Evolutionary conservation across 92 coral and sea anemone genomes (phyloP), one percentile per base, ranked within the genome.

Genomic region (Porites lobata): DNA sequence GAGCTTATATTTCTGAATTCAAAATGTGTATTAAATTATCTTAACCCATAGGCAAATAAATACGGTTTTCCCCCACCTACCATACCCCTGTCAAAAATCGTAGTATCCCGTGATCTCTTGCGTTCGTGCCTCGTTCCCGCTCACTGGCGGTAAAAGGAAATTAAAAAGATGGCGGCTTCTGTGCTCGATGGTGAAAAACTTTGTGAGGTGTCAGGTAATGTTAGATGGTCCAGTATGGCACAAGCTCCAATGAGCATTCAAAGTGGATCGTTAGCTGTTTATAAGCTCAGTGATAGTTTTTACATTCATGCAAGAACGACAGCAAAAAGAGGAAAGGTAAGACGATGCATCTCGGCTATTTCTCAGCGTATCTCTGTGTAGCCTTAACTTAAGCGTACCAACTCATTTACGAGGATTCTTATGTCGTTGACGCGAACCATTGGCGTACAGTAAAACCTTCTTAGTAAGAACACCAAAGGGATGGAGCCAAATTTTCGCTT

Each of bases 121-220:
- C 76, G 75, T 20, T 79, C 43, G 54, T 22, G 24, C 8, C 9
- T 14, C 1, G 8, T 52, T 71, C 58, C 86, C 78, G 61, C 61
- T 56, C 61, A 12, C 1, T 56, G 61, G 13, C 86, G 86, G 75
- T 29, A 17, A 50, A 65, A 32, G 47, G 43, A 52, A 29, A 65
- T 52, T 72, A 69, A 76, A 43, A 90, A 86, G 76, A 91, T 91
- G 94, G 94, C 93, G 90, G 72, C 80, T 29, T 9, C 81, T 75
- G 18, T 43, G 11, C 86, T 89, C 59, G 62, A 74, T 21, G 72
- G 71, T 57, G 73, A 80, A 7, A 84, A 84, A 50, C 52, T 85
- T 69, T 88, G 89, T 51, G 94, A 88, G 76, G 92, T 76, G 2
- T 68, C 79, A 47, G 94, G 94, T 15, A 77, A 24, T 50, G 94